Base-by-base conservation (phyloP, 2,113 vertebrate genomes). In the Menidia beryllina region DNA sequence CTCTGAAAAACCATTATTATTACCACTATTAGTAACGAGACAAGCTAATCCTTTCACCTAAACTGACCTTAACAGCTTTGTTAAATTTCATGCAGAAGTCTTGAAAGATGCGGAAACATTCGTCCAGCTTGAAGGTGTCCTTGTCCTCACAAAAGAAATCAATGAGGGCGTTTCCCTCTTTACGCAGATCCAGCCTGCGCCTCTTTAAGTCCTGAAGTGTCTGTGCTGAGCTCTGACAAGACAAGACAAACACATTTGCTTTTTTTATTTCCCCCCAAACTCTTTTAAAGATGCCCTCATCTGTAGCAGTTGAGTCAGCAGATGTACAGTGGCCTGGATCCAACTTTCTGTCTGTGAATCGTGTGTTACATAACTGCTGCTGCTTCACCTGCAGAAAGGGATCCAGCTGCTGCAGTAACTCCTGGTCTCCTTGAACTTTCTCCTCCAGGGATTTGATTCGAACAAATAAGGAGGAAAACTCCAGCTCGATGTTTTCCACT, bases 71-170 rank as follows among this genome's bases (percentile, higher is more conserved):
- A 41, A 98, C 96, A 4, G 97, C 97, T 59, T 97, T 99, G 88
- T 95, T 95, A 84, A 99, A 99, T 85, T 94, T 96, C 58, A 94
- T 38, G 59, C 97, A 98, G 86, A 99, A 99, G 82, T 99, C 97
- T 77, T 96, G 94, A 84, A 99, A 99, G 83, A 99, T 98, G 88
- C 96, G 95, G 83, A 99, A 96, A 80, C 97, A 96, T 71, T 99
- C 98, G 2, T 99, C 97, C 87, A 99, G 88, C 78, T 97, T 98
- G 88, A 99, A 97, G 0, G 96, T 96, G 85, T 97, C 96, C 92
- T 96, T 98, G 88, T 99, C 98, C 92, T 99, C 97, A 69, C 98
- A 99, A 86, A 99, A 97, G 89, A 99, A 99, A 79, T 99, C 98
- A 39, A 99, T 98, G 12, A 99, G 96, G 47, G 94, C 71, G 19